Evolutionary conservation across 2,888 invertebrate species (phyloP), one percentile per base, ranked within the genome.

Genomic region (Trissolcus brochymenae): DNA sequence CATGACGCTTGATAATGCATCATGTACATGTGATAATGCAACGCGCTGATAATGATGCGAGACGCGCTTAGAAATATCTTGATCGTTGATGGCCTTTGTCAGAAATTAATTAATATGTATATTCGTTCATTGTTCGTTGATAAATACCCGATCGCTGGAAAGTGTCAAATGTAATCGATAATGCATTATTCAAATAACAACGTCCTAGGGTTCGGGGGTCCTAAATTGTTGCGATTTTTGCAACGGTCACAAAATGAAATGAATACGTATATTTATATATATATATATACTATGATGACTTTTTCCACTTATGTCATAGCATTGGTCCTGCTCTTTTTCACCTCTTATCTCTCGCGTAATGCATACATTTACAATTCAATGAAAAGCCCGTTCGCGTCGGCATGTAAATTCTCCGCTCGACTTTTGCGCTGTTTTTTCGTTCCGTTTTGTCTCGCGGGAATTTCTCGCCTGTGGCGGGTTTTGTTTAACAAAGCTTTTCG

Each of bases 321-420:
- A 51, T 41, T 41, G 46, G 19, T 57, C 66, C 41, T 25, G 51
- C 49, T 57, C 40, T 41, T 40, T 46, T 13, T 4, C 57, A 50
- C 16, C n/a, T 11, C 59, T 9, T 17, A 17, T 59, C 51, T 51
- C 51, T 46, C 62, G 62, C 56, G 49, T 40, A 51, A 59, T 59
- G 61, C 60, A 66, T 66, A 67, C 51, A 74, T 74, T 74, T 67
- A 66, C 67, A 67, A 67, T 61, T 74, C 57, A 73, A 73, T 73
- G 73, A 66, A 73, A 66, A 66, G 60, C 60, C 71, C 59, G 17
- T 41, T 50, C 59, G 29, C 49, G 72, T 21, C 49, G 65, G 25
- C 54, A 65, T 61, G 61, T 73, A 73, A 66, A 73, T 67, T 66
- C 25, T 67, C 53, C 25, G 53, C 55, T 43, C 50, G 43, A 66